A percentile compares a stretch with the other conserved stretches of the same genome.
Evolutionary conservation across 2,113 vertebrate genomes (phyloP).

Genomic region (Perca flavescens): DNA sequence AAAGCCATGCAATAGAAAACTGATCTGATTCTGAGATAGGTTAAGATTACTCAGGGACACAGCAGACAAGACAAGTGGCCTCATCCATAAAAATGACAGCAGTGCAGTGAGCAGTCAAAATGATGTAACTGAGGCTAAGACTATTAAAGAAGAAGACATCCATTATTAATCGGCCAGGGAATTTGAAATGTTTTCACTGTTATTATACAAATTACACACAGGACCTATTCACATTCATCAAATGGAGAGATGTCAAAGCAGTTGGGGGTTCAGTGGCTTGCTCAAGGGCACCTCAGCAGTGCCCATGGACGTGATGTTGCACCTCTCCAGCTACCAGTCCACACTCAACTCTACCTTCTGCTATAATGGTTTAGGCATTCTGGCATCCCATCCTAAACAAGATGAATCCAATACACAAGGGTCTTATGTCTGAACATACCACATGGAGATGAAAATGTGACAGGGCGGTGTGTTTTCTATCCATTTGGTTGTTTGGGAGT

Average conservation of each 20-base stretch:
- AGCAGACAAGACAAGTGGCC: constrained; percentile 23
- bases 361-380: constrained; percentile 14
- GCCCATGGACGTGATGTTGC: no score
- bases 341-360: neutral
- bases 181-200: no score
- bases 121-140: neutral
- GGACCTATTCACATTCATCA: no score
- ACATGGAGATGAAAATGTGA: constrained; percentile 10
- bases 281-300: no score
- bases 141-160: neutral
- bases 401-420: constrained; percentile 42
- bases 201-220: no score
- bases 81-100: constrained; percentile 44
- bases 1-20: constrained; percentile 25
- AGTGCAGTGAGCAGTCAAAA: neutral
- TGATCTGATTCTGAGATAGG: constrained; percentile 5
- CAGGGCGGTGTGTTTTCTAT: constrained; percentile 3
- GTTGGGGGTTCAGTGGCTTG: no score
- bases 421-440: constrained; percentile 2
- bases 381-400: constrained; percentile 39
- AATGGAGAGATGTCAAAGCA: no score
- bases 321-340: no score
- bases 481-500: neutral
- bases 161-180: no score
- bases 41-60: constrained; percentile 15